Evolutionary conservation across 2,888 invertebrate genomes (phyloP).

Genomic region (Lysandra bellargus): DNA sequence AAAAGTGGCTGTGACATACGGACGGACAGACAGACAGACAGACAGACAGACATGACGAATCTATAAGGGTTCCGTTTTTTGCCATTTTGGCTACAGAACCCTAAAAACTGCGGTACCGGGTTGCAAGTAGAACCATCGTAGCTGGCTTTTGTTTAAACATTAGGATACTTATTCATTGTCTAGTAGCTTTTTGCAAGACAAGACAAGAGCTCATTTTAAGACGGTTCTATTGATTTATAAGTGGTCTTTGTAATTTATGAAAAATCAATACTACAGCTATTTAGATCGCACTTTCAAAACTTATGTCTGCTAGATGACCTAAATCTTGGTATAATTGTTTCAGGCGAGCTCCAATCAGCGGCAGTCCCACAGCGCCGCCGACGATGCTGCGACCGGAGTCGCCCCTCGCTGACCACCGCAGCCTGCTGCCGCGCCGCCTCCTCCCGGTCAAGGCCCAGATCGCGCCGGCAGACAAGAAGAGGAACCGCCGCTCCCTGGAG

Average conservation of each 20-base stretch:
- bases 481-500: constrained; percentile 74
- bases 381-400: constrained; percentile 77
- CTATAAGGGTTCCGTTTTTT: no score
- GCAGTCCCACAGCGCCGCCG: constrained; percentile 62
- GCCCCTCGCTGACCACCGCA: constrained; percentile 78
- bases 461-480: constrained; percentile 70
- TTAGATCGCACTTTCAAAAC: no score
- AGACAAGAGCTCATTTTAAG: neutral
- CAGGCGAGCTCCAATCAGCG: constrained; percentile 65
- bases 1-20: no score
- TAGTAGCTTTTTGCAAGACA: neutral
- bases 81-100: no score
- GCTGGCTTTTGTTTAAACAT: neutral
- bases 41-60: no score
- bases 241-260: no score
- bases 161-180: neutral
- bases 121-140: neutral
- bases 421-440: constrained; percentile 71
- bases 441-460: constrained; percentile 74
- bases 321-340: constrained; percentile 37
- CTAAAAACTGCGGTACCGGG: neutral
- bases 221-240: no score
- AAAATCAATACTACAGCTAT: no score
- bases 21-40: no score
- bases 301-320: no score